These are phyloP conservation scores for Tor tambroides DNA, from an alignment of 2,113 vertebrate genomes.

Conservation along the genomic window DNA sequence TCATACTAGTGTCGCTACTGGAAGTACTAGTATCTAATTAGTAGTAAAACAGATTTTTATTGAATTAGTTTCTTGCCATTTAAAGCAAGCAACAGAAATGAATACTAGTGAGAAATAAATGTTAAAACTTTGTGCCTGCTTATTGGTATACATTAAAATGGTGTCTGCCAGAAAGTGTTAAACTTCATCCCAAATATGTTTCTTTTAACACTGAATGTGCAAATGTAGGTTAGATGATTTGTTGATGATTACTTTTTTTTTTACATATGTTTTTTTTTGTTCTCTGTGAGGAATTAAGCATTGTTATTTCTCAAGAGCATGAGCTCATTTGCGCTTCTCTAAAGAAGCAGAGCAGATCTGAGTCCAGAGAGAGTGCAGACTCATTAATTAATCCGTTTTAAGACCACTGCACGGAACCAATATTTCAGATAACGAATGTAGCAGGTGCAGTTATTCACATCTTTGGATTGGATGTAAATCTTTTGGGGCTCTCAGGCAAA, in stretches of 20 bases:
- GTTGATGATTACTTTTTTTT: no score
- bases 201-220: background rate
- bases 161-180: background rate
- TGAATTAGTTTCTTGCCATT: background rate
- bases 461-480: background rate
- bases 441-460: background rate
- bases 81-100: background rate
- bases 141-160: background rate
- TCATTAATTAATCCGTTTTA: constrained; percentile 28
- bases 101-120: background rate
- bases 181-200: background rate
- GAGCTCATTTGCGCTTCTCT: background rate
- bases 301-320: constrained; percentile 16
- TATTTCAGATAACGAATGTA: constrained; percentile 2
- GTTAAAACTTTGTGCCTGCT: background rate
- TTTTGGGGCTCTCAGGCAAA: background rate
- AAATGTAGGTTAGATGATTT: background rate
- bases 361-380: background rate
- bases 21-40: background rate
- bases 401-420: background rate
- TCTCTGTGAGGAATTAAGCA: background rate
- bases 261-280: background rate
- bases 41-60: background rate
- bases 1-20: background rate
- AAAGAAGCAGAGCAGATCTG: background rate